Percentiles rank a stretch among this genome's conserved stretches.
phyloP scores from a whole-genome alignment of 2,888 invertebrate species.

The Tetragonula carbonaria region DNA sequence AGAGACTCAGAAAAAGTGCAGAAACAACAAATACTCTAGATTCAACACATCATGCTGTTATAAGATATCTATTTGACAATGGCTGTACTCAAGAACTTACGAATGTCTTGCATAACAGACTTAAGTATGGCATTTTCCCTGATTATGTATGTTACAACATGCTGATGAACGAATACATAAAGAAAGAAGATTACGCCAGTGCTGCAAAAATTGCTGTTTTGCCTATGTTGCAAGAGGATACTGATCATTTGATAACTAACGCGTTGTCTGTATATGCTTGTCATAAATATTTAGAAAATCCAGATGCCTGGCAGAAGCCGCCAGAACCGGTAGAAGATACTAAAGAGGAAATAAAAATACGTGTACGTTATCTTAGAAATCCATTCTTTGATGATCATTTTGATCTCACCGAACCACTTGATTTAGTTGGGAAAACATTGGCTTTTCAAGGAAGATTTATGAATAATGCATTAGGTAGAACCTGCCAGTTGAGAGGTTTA shows the following conservation, averaged over 20 bases:
- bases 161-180: slow-evolving; percentile 91
- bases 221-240: slow-evolving; percentile 96
- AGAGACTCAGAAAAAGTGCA: slow-evolving; percentile 89
- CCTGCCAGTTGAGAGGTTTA: slow-evolving; percentile 88
- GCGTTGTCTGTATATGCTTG: slow-evolving; percentile 90
- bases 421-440: slow-evolving; percentile 93
- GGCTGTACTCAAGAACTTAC: slow-evolving; percentile 86
- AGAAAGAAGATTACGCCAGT: slow-evolving; percentile 87
- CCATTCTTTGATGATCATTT: slow-evolving; percentile 95
- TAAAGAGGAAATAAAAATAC: slow-evolving; percentile 89
- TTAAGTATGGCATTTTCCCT: slow-evolving; percentile 96
- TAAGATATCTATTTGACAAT: slow-evolving; percentile 86
- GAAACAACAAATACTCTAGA: slow-evolving; percentile 89
- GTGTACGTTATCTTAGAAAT: slow-evolving; percentile 92
- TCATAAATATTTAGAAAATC: slow-evolving; percentile 88
- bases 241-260: slow-evolving; percentile 88
- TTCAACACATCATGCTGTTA: slow-evolving; percentile 93
- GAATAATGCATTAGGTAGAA: slow-evolving; percentile 85
- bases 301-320: slow-evolving; percentile 84
- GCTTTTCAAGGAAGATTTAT: slow-evolving; percentile 86
- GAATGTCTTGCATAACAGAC: slow-evolving; percentile 90
- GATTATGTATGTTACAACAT: slow-evolving; percentile 92
- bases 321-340: slow-evolving; percentile 81
- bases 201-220: slow-evolving; percentile 92
- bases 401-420: slow-evolving; percentile 90